phyloP scores from a whole-genome alignment of 2,888 invertebrate species.

The Boloria selene region DNA sequence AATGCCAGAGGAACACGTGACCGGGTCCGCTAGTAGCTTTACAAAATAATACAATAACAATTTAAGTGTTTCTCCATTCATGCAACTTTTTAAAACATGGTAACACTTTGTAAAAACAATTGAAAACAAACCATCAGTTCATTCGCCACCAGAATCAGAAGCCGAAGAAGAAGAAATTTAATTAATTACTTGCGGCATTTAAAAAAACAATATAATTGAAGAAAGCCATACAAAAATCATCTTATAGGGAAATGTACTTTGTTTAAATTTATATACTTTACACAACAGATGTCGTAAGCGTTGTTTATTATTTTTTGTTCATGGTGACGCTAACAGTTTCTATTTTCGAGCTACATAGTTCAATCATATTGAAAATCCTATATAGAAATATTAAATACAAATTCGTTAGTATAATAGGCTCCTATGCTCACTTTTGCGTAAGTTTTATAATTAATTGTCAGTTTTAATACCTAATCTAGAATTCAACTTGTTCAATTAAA shows the following conservation, averaged over 20 bases:
- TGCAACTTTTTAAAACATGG: too few relatives aligned
- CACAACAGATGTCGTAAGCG: not conserved
- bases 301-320: not conserved
- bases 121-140: conserved; percentile 10
- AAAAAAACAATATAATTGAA: not conserved
- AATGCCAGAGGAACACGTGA: too few relatives aligned
- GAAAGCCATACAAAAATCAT: conserved; percentile 1
- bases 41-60: too few relatives aligned
- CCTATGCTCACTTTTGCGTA: too few relatives aligned
- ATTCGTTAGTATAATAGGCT: too few relatives aligned
- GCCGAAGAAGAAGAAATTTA: conserved; percentile 10
- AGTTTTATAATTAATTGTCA: too few relatives aligned
- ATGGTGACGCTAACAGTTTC: not conserved
- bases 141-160: conserved; percentile 10
- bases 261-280: too few relatives aligned
- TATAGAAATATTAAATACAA: too few relatives aligned
- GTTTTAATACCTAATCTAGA: too few relatives aligned
- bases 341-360: not conserved
- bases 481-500: too few relatives aligned
- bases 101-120: conserved; percentile 13
- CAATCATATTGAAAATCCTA: not conserved
- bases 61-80: too few relatives aligned
- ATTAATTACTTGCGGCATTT: conserved; percentile 6
- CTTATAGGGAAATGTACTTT: not conserved
- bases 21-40: too few relatives aligned